A percentile compares a stretch with the other conserved stretches of the same genome.
Evolutionary conservation across 2,113 vertebrate genomes (phyloP).

Genomic region (Chrysemys picta): DNA sequence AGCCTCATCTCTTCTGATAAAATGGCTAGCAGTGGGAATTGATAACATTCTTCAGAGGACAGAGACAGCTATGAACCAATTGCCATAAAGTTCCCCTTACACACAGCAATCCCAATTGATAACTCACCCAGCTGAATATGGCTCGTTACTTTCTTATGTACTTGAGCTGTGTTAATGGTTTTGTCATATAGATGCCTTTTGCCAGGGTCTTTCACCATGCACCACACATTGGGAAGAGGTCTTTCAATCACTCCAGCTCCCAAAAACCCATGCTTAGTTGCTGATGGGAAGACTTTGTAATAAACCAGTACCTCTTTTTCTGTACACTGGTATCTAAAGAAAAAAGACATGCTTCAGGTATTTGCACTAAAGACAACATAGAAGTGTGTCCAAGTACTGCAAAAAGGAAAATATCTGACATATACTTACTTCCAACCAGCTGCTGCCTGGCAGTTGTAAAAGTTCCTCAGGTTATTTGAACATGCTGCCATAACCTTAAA

Average conservation of each 20-base stretch:
- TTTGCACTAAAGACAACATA: neutral
- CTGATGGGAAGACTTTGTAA: constrained; percentile 86
- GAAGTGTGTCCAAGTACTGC: neutral
- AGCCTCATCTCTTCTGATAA: neutral
- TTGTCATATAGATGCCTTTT: constrained; percentile 88
- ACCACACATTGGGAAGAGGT: constrained; percentile 86
- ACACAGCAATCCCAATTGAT: neutral
- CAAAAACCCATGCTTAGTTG: constrained; percentile 90
- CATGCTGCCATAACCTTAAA: constrained; percentile 90
- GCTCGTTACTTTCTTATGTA: constrained; percentile 88
- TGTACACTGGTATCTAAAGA: constrained; percentile 86
- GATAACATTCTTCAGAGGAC: neutral
- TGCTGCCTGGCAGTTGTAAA: constrained; percentile 82
- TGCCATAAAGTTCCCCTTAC: neutral
- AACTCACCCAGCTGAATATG: constrained; percentile 91
- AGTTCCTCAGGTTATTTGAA: constrained; percentile 85
- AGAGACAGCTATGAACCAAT: neutral
- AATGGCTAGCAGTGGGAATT: neutral
- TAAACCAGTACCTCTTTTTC: constrained; percentile 89
- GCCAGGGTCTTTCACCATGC: constrained; percentile 86
- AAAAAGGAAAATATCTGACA: neutral
- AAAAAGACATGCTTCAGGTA: neutral
- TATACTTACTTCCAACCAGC: constrained; percentile 91
- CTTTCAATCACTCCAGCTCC: constrained; percentile 88
- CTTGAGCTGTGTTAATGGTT: constrained; percentile 85